These are phyloP conservation scores for Caenorhabditis becei DNA, from an alignment of 2,888 invertebrate species.

Conservation along the genomic window DNA sequence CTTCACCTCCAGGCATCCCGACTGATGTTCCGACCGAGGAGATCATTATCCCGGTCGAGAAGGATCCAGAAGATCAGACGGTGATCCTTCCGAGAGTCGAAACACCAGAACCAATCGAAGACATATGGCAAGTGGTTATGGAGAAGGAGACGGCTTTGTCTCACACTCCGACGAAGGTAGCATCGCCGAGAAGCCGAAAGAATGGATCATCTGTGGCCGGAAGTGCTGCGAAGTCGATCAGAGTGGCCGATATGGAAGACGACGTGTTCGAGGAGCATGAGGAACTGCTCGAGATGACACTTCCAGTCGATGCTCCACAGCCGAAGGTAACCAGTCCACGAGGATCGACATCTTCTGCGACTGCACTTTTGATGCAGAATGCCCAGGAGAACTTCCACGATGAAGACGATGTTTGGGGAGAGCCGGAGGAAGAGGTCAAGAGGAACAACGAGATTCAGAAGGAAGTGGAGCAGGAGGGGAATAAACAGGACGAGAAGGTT, in stretches of 20 bases:
- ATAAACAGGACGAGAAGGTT: background rate
- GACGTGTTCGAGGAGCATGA: background rate
- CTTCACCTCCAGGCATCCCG: background rate
- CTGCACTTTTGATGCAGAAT: background rate
- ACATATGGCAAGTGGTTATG: no score
- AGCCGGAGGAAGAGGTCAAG: background rate
- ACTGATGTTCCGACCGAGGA: background rate
- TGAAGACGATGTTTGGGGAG: constrained; percentile 16
- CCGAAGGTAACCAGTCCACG: background rate
- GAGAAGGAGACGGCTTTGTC: background rate
- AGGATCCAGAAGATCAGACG: background rate
- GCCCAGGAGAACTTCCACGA: background rate
- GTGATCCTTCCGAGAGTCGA: no score
- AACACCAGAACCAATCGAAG: no score
- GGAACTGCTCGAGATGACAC: background rate
- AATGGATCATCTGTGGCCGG: background rate
- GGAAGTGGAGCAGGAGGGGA: background rate
- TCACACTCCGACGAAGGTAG: background rate
- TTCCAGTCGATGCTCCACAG: background rate
- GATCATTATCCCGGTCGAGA: background rate
- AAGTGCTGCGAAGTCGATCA: background rate
- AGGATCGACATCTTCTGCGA: background rate
- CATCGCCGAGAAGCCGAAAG: background rate
- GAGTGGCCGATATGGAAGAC: background rate
- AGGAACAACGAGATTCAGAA: background rate